Percentiles rank a stretch among this genome's conserved stretches.
Conservation (phyloP, 1,140 invertebrate species). For the Drosophila busckii region DNA sequence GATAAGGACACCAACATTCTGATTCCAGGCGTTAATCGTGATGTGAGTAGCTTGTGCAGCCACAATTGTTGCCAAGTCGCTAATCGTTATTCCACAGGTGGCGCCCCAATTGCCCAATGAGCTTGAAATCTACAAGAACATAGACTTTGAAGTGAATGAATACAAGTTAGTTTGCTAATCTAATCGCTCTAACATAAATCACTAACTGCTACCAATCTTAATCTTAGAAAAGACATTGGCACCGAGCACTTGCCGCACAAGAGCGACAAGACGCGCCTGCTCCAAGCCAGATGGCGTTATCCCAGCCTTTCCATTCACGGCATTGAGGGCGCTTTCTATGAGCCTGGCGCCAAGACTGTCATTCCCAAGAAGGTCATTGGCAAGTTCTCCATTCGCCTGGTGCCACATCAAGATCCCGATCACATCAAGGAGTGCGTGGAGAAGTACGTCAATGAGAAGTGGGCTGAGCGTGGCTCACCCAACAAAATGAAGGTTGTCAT, state of each 20-base stretch:
- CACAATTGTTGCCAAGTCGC: slow-evolving; percentile 5
- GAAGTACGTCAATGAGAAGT: slow-evolving; percentile 86
- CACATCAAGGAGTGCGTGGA: slow-evolving; percentile 87
- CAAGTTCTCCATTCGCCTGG: slow-evolving; percentile 97
- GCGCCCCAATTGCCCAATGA: slow-evolving; percentile 85
- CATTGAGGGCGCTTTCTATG: slow-evolving; percentile 92
- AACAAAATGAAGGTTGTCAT: slow-evolving; percentile 92
- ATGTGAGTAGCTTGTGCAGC: slow-evolving; percentile 79
- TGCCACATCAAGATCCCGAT: slow-evolving; percentile 92
- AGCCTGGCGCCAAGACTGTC: slow-evolving; percentile 95
- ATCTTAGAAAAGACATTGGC: slow-evolving; percentile 84
- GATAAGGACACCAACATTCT: slow-evolving; percentile 92
- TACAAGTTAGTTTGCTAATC: slow-evolving; percentile 82
- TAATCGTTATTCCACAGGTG: slow-evolving; percentile 34
- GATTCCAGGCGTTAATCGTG: slow-evolving; percentile 88
- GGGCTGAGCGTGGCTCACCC: slow-evolving; percentile 87
- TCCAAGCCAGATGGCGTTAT: slow-evolving; percentile 95
- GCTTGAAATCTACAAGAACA: slow-evolving; percentile 87
- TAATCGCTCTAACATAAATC: slow-evolving; percentile 49
- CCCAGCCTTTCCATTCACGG: slow-evolving; percentile 95
- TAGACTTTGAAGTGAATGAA: slow-evolving; percentile 93
- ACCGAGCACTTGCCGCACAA: slow-evolving; percentile 86
- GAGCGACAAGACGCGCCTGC: slow-evolving; percentile 86
- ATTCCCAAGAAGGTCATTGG: slow-evolving; percentile 97
- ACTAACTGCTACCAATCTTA: background rate